A percentile compares a stretch with the other conserved stretches of the same genome.
Conservation (phyloP, 2,797 vertebrate genomes). For the Pelochelys cantorii region DNA sequence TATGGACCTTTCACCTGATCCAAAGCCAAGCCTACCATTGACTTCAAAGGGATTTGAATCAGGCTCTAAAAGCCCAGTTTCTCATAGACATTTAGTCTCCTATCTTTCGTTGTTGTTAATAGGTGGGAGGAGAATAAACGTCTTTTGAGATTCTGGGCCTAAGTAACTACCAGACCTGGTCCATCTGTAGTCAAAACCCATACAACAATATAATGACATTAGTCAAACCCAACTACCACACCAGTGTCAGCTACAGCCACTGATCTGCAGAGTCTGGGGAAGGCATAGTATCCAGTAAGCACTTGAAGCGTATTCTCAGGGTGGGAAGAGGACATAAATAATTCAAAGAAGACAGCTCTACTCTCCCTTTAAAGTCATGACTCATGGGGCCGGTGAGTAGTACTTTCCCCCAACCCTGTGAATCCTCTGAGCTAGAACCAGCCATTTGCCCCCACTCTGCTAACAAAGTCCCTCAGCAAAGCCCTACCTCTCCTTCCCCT, state of each 20-base stretch:
- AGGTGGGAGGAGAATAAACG: not conserved
- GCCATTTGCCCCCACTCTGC: not conserved
- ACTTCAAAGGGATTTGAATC: not conserved
- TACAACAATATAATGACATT: accelerated
- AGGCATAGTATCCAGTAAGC: not conserved
- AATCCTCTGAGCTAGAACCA: accelerated
- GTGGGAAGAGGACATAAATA: not conserved
- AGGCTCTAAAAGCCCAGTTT: not conserved
- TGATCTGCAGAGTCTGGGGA: not conserved
- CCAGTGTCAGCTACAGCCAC: accelerated
- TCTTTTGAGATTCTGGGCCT: not conserved
- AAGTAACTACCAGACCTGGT: not conserved
- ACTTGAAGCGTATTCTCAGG: not conserved
- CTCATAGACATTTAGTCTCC: not conserved
- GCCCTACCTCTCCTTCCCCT: not conserved
- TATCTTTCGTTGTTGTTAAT: not conserved
- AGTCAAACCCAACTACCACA: accelerated
- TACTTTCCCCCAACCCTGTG: not conserved
- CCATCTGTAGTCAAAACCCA: not conserved
- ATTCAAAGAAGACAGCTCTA: accelerated
- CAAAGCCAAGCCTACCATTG: not conserved
- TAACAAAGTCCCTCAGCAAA: accelerated
- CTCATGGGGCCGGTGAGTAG: accelerated
- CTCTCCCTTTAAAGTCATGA: accelerated
- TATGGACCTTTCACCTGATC: accelerated